A percentile compares a stretch with the other conserved stretches of the same genome.
These are phyloP conservation scores for Caenorhabditis briggsae DNA, from an alignment of 1,140 invertebrate genomes.

Conservation along the genomic window DNA sequence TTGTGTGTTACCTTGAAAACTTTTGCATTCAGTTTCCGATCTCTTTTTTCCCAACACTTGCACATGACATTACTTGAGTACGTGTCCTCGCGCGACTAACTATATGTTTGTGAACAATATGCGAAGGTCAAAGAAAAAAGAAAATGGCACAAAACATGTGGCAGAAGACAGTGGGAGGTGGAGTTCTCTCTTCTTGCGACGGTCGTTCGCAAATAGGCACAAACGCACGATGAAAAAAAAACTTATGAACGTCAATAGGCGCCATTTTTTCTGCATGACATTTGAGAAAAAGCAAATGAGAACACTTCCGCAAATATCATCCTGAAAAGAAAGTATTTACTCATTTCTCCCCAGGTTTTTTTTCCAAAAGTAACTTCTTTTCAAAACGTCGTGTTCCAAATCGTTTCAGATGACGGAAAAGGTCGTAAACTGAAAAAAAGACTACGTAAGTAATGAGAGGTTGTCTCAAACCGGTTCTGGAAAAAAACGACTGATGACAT, in stretches of 20 bases:
- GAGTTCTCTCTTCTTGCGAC: not conserved
- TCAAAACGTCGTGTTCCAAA: not conserved
- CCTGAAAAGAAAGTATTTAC: not conserved
- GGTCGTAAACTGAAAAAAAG: conserved; percentile 14
- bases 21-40: not conserved
- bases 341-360: not conserved
- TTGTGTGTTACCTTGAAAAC: not conserved
- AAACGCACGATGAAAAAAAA: not conserved
- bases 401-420: conserved; percentile 28
- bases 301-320: conserved; percentile 34
- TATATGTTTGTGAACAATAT: conserved; percentile 43
- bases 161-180: conserved; percentile 15
- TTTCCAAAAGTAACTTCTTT: not conserved
- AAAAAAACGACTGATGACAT: not conserved
- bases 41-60: not conserved
- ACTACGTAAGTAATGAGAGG: not conserved
- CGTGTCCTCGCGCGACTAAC: conserved; percentile 24
- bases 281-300: conserved; percentile 20
- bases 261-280: conserved; percentile 14
- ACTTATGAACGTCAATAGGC: conserved; percentile 25
- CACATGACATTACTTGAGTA: not conserved
- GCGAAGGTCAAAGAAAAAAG: conserved; percentile 38
- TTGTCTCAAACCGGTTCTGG: conserved; percentile 43
- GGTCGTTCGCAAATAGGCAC: conserved; percentile 43
- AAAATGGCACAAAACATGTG: conserved; percentile 42